Percentiles rank a stretch among this genome's conserved stretches.
Conservation (phyloP, 2,797 vertebrate species). For the Coranthus polyacanthus region DNA sequence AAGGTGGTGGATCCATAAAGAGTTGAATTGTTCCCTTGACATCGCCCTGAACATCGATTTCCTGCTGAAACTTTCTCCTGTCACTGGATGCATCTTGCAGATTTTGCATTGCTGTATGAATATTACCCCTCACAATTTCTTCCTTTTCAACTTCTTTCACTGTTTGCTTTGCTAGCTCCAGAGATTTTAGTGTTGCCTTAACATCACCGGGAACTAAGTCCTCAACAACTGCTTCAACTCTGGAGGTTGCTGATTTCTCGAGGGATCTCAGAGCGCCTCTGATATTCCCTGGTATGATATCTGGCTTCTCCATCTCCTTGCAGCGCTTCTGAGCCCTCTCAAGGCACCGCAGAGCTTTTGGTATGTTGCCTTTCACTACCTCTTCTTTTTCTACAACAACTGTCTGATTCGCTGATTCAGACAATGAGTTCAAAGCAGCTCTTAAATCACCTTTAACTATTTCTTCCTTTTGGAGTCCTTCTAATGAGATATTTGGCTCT, state of each 20-base stretch:
- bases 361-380: conserved; percentile 88
- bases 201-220: conserved; percentile 90
- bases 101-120: conserved; percentile 80
- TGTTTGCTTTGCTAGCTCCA: conserved; percentile 85
- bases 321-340: conserved; percentile 83
- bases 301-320: conserved; percentile 87
- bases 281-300: conserved; percentile 88
- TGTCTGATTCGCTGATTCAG: conserved; percentile 87
- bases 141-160: conserved; percentile 86
- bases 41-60: conserved; percentile 81
- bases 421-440: conserved; percentile 87
- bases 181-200: conserved; percentile 87
- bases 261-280: conserved; percentile 88
- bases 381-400: conserved; percentile 88
- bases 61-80: conserved; percentile 77
- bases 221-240: conserved; percentile 84
- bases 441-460: conserved; percentile 90
- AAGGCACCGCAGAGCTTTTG: conserved; percentile 86
- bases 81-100: conserved; percentile 83
- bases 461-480: conserved; percentile 86
- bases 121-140: conserved; percentile 82
- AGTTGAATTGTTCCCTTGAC: conserved; percentile 86
- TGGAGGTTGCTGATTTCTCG: conserved; percentile 87
- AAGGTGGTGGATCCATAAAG: conserved; percentile 81
- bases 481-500: conserved; percentile 78